phyloP scores from a whole-genome alignment of 1,140 invertebrate genomes.

The Vanessa tameamea region DNA sequence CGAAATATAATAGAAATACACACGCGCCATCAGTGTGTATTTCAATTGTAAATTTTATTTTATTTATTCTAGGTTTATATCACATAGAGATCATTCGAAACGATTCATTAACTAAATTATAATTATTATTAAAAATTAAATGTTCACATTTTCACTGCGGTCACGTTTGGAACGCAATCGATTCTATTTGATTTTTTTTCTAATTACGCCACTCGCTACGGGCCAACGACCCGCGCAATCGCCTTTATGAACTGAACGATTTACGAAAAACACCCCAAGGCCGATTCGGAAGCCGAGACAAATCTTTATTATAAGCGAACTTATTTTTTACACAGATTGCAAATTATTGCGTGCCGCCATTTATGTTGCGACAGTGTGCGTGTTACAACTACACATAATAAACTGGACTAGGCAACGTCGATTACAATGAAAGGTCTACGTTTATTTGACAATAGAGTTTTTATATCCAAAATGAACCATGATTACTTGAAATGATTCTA shows the following conservation, averaged over 20 bases:
- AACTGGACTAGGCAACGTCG: conserved; percentile 31
- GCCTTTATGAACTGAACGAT: conserved; percentile 45
- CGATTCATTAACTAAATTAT: no score
- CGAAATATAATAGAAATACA: no score
- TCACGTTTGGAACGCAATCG: conserved; percentile 55
- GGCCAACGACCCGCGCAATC: conserved; percentile 60
- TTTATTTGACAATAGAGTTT: conserved; percentile 2
- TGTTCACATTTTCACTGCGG: conserved; percentile 16
- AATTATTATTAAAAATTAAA: background rate
- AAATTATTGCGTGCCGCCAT: conserved; percentile 57
- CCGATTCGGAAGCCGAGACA: conserved; percentile 61
- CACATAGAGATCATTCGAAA: no score
- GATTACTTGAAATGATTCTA: no score
- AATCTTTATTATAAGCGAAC: conserved; percentile 69
- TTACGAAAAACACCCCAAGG: conserved; percentile 70
- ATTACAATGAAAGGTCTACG: conserved; percentile 26
- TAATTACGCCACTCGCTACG: conserved; percentile 50
- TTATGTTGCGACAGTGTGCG: conserved; percentile 59
- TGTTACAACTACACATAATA: conserved; percentile 47
- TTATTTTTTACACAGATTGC: conserved; percentile 61
- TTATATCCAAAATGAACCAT: background rate
- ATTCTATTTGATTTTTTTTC: conserved; percentile 46
- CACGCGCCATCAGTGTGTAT: no score
- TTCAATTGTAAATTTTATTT: no score
- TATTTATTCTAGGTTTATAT: no score